Evolutionary conservation across 2,888 invertebrate species (phyloP), one percentile per base, ranked within the genome.

Genomic region (Ormyrus pomaceus): DNA sequence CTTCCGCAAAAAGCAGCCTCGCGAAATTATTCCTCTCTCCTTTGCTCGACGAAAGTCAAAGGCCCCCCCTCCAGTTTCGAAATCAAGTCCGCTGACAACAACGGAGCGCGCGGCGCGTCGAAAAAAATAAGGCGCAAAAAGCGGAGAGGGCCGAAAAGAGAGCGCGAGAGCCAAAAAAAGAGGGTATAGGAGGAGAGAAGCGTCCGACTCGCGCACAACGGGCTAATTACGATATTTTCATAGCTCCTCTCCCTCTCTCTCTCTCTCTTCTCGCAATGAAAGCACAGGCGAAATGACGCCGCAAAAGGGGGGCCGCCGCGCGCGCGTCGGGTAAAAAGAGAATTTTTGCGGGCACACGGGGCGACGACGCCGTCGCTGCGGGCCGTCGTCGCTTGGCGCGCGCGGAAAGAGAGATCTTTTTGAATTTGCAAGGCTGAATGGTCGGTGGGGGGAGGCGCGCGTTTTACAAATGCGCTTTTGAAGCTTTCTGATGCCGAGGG

Each of bases 151-250:
- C 34, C 34, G 34, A 34, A 34, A 10, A 19, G 6, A 45, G 10
- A 45, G 56, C 10, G 34, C 34, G 34, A 34, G 34, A 34, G 34
- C 34, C 3, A 34, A 34, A 34, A 34, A 34, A 2, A 4, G 34
- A 4, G 19, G n/a, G n/a, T n/a, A n/a, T 19, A 34, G 34, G 34
- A 34, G 34, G 34, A 34, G 34, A 0, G 34, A 34, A 34, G 4
- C 34, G 34, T 34, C 34, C 34, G 34, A 34, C 34, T 34, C 34
- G 19, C 19, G 19, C 48, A 66, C 66, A 58, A 50, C 13, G 45
- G 64, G 51, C 70, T 77, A 77, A 77, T 77, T 70, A 70, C 77
- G 50, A 70, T 64, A 70, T 77, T 70, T 77, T 70, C 58, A 56
- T 70, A 70, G 59, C 74, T 66, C 19, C 19, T 6, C 55, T 11